A percentile compares a stretch with the other conserved stretches of the same genome.
These are phyloP conservation scores for Hybognathus amarus DNA, from an alignment of 2,797 vertebrate species.

Conservation along the genomic window DNA sequence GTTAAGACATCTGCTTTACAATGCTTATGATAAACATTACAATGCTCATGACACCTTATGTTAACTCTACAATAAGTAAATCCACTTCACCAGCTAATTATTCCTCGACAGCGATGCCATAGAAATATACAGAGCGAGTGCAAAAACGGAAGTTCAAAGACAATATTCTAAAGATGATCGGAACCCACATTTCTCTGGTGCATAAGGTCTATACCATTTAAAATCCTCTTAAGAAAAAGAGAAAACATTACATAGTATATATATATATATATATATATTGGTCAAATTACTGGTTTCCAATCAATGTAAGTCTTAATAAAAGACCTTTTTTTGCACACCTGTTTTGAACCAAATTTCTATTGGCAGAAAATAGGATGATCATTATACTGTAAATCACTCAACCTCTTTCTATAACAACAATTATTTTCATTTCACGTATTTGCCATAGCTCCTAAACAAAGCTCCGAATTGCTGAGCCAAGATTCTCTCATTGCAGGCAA, in stretches of 20 bases:
- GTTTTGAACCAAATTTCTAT: neutral
- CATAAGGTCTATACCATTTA: neutral
- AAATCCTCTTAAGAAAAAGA: neutral
- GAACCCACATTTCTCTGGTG: too few relatives aligned
- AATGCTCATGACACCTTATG: too few relatives aligned
- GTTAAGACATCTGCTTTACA: too few relatives aligned
- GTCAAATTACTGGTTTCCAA: neutral
- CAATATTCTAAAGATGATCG: too few relatives aligned
- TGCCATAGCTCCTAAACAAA: slow-evolving; percentile 14
- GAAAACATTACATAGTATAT: neutral
- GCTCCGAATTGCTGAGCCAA: slow-evolving; percentile 7
- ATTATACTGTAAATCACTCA: neutral
- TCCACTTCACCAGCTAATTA: too few relatives aligned
- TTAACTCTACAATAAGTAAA: too few relatives aligned
- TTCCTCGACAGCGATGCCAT: too few relatives aligned
- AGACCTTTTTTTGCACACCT: neutral
- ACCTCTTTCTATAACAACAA: neutral
- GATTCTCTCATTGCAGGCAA: slow-evolving; percentile 20
- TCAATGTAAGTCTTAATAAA: neutral
- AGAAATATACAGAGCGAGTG: too few relatives aligned
- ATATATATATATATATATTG: too few relatives aligned
- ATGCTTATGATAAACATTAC: too few relatives aligned
- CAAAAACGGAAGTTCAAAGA: too few relatives aligned
- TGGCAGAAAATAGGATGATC: neutral
- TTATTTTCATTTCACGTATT: slow-evolving; percentile 26